Conservation (phyloP, 2,888 invertebrate species). For the Tetanocera ferruginea region DNA sequence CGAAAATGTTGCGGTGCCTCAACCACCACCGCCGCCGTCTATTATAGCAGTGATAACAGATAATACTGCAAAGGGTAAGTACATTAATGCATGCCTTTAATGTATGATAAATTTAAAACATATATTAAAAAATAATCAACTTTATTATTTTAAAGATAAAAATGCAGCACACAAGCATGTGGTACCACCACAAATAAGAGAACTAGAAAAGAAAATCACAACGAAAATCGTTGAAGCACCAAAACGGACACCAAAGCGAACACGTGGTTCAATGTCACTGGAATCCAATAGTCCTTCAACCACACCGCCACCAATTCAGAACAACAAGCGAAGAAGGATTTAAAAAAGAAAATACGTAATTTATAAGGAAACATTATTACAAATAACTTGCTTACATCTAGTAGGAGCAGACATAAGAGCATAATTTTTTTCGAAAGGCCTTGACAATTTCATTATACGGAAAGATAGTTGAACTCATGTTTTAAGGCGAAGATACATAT, state of each 20-base stretch:
- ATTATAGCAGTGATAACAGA: conserved; percentile 53
- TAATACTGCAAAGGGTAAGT: conserved; percentile 56
- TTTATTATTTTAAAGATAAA: conserved; percentile 1
- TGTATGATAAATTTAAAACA: neutral
- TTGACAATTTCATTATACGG: too few species aligned
- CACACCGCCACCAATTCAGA: conserved; percentile 66
- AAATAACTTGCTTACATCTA: too few species aligned
- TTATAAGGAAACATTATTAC: neutral
- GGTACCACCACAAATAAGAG: conserved; percentile 53
- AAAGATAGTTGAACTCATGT: too few species aligned
- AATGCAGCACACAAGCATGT: neutral
- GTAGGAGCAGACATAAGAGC: too few species aligned
- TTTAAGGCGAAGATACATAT: too few species aligned
- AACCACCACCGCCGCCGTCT: conserved; percentile 42
- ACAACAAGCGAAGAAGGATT: conserved; percentile 67
- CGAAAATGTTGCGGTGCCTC: conserved; percentile 11
- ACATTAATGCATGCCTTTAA: neutral
- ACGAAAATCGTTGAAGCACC: conserved; percentile 63
- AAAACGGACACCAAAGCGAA: conserved; percentile 68
- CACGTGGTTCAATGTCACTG: conserved; percentile 69
- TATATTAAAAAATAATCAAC: too few species aligned
- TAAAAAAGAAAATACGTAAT: conserved; percentile 47
- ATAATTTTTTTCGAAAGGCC: too few species aligned
- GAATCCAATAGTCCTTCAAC: conserved; percentile 70
- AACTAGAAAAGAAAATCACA: conserved; percentile 64